Evolutionary conservation across 2,113 vertebrate genomes (phyloP), one percentile per base, ranked within the genome.

Genomic region (Dascyllus trimaculatus): DNA sequence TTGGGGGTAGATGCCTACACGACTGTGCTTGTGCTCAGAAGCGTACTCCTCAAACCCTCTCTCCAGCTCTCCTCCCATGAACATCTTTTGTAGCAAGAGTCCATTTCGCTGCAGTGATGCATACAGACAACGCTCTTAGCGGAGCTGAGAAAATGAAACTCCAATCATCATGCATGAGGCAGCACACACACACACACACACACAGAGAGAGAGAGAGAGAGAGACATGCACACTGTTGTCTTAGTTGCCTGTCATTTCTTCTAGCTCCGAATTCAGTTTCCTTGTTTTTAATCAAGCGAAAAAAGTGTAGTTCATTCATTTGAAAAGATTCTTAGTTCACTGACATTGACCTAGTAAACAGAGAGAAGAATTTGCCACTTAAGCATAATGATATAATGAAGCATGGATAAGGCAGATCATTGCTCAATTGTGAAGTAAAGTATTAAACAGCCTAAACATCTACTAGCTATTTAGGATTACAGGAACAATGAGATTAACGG

Each of bases 1-100:
- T 92, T 89, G 86, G 89, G 89, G 89, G 85, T 78, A 86, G 88
- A 86, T 89, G 89, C 87, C 89, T 85, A 71, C 85, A 83, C 65
- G 26, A 76, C 86, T 80, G 88, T 79, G 85, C 81, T 85, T 85
- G 75, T 78, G 69, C 84, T 88, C 35, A 57, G 86, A 79, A 81
- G 86, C 74, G 18, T 54, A 82, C 79, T 86, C 77, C 82, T 85
- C 82, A 81, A 81, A 84, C 71, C 81, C 74, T 78, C 85, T 71
- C 70, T 78, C 71, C 61, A 70, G 72, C 83, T 85, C 84, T 85
- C 84, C 71, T 86, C 82, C 88, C 79, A 57, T 85, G 82, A 89
- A 87, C 87, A 79, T 87, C 75, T 81, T 87, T 87, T 85, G 85
- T 71, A 86, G 78, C 62, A 38, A 67, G 75, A 84, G 87, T 86